Percentiles rank a stretch among this genome's conserved stretches.
Conservation (phyloP, 2,797 vertebrate genomes). For the Semaprochilodus insignis region DNA sequence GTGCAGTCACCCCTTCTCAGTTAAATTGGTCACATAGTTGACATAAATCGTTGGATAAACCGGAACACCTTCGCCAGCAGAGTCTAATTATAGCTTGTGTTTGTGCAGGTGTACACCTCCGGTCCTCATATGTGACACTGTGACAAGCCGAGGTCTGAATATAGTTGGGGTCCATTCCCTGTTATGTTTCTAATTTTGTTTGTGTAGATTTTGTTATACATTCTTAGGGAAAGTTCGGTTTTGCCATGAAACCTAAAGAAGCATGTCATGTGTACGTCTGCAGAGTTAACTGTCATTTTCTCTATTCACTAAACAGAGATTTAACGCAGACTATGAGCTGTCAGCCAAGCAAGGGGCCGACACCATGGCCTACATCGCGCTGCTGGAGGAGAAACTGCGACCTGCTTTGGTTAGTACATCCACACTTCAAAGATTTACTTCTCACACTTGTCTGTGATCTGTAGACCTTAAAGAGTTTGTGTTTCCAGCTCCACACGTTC, state of each 20-base stretch:
- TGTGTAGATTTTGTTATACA: background rate
- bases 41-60: background rate
- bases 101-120: background rate
- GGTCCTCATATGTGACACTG: background rate
- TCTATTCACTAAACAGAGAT: conserved; percentile 77
- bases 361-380: conserved; percentile 94
- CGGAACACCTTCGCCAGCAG: background rate
- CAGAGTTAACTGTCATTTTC: background rate
- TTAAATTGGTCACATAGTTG: background rate
- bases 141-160: background rate
- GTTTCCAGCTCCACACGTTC: conserved; percentile 92
- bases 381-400: conserved; percentile 93
- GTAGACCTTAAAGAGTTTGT: background rate
- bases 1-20: background rate
- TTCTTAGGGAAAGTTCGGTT: no score
- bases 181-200: background rate
- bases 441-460: background rate
- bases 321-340: conserved; percentile 94
- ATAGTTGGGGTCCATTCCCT: background rate
- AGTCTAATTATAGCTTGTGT: background rate
- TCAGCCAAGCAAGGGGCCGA: conserved; percentile 95
- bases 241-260: background rate
- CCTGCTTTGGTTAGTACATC: conserved; percentile 87
- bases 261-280: background rate
- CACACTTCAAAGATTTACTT: background rate